These are phyloP conservation scores for Teinopalpus imperialis DNA, from an alignment of 2,888 invertebrate genomes.

Conservation along the genomic window DNA sequence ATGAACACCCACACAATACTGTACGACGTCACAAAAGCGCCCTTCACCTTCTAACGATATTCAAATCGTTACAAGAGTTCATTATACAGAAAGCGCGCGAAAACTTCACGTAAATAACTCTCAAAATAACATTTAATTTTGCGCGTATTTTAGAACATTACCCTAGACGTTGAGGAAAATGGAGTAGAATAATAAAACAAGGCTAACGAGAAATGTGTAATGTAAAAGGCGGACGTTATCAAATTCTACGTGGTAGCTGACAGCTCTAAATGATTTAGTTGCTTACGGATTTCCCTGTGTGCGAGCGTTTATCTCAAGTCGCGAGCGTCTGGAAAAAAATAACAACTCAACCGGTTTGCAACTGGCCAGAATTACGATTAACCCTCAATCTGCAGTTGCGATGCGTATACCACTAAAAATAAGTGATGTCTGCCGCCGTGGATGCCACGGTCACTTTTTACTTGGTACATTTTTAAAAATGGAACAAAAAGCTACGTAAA, in stretches of 20 bases:
- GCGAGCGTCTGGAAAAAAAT: conserved; percentile 49
- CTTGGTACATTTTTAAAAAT: not conserved
- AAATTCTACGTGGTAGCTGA: conserved; percentile 27
- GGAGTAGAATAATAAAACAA: conserved; percentile 10
- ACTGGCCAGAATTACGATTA: conserved; percentile 69
- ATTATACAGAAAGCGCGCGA: conserved; percentile 3
- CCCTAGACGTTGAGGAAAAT: conserved; percentile 2
- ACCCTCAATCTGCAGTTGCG: conserved; percentile 58
- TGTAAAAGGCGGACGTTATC: conserved; percentile 11
- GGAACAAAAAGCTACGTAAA: no score
- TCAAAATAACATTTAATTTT: conserved; percentile 1
- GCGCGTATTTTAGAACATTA: not conserved
- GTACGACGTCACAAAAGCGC: conserved; percentile 9
- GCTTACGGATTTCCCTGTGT: conserved; percentile 43
- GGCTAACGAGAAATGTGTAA: conserved; percentile 6
- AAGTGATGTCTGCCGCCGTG: conserved; percentile 33
- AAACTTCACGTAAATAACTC: conserved; percentile 8
- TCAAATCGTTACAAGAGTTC: conserved; percentile 2
- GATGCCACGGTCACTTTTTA: conserved; percentile 1
- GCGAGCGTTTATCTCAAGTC: conserved; percentile 47
- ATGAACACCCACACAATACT: conserved; percentile 27
- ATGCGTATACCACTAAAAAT: conserved; percentile 56
- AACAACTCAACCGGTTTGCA: conserved; percentile 63
- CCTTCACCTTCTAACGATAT: conserved; percentile 20
- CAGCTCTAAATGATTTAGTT: conserved; percentile 45